Conservation (phyloP, 2,797 vertebrate species). For the Melanotaenia boesemani region DNA sequence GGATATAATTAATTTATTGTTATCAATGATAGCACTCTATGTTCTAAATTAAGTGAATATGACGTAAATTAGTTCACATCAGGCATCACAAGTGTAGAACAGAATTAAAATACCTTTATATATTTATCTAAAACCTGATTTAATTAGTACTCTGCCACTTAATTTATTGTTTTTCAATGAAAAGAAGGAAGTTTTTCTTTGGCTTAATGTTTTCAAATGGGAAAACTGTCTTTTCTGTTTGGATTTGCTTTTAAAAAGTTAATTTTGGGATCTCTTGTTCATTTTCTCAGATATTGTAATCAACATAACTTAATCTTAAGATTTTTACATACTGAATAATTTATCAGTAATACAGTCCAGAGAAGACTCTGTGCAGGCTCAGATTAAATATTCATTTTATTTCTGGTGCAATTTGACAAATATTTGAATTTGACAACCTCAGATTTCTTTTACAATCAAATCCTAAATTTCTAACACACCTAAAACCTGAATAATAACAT, state of each 20-base stretch:
- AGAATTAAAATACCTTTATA: background rate
- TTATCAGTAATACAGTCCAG: background rate
- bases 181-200: background rate
- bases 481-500: conserved; percentile 6
- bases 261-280: background rate
- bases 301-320: background rate
- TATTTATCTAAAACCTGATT: background rate
- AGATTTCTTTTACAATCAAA: background rate
- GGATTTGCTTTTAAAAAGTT: background rate
- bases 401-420: conserved; percentile 19
- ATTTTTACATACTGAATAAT: background rate
- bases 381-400: conserved; percentile 35
- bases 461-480: background rate
- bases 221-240: background rate
- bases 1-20: background rate
- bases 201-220: background rate
- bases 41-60: background rate
- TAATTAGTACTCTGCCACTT: background rate
- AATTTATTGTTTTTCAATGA: background rate
- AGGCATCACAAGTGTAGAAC: background rate
- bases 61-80: background rate
- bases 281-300: background rate
- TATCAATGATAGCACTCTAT: background rate
- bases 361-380: background rate
- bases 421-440: background rate